Evolutionary conservation across 2,888 invertebrate species (phyloP), one percentile per base, ranked within the genome.

Genomic region (Poecilus cupreus): DNA sequence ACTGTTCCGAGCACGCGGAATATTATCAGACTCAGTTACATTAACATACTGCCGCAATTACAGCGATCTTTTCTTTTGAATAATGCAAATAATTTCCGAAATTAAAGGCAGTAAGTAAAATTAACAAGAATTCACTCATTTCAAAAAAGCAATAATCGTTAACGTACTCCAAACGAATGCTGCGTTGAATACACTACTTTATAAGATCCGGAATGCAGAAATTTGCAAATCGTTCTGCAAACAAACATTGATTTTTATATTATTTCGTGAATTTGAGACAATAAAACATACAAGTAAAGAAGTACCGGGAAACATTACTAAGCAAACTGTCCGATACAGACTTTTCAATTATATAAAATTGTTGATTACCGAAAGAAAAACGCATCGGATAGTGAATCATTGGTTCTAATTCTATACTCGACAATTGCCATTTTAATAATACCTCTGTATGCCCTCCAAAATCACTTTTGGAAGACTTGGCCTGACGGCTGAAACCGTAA

Each of bases 1-100:
- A 72, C 70, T 13, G 26, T 68, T 32, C 18, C 26, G 46, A 22
- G 32, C 43, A 46, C 26, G 26, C n/a, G 46, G 70, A 46, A 72
- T 72, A 72, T 72, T 72, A 72, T 72, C 72, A 72, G 72, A 70
- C 18, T 32, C 26, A 4, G 75, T 51, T 64, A 79, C 54, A 80
- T 80, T 80, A 80, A 80, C 80, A 80, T 80, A 80, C 32, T 80
- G 72, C 54, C 32, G 72, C 80, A 80, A 80, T 80, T 80, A 80
- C 64, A 37, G 37, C 70, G 72, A 80, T 80, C 80, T 70, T 80
- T 80, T 80, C 80, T 72, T 80, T 72, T 80, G 80, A 80, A 80
- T 80, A 80, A 80, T 80, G 49, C 80, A 80, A 80, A 80, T 80
- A 80, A 80, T 80, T 80, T 80, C 54, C 39, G 72, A 72, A 80